These are phyloP conservation scores for Lycophotia porphyrea DNA, from an alignment of 2,888 invertebrate species.

Conservation along the genomic window DNA sequence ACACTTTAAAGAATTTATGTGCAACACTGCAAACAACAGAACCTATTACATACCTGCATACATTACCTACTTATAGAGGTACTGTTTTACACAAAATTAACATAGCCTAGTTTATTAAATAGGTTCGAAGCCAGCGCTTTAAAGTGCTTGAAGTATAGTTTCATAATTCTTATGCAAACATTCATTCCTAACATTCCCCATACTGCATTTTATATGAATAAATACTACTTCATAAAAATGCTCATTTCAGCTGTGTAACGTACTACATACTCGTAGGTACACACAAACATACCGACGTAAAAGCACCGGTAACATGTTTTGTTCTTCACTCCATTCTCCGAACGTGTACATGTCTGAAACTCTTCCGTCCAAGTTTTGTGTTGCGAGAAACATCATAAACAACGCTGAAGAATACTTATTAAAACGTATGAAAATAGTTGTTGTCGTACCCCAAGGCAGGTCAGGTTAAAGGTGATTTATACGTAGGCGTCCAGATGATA, in stretches of 20 bases:
- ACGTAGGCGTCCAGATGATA: conserved; percentile 63
- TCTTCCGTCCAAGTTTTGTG: conserved; percentile 48
- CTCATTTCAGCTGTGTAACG: conserved; percentile 41
- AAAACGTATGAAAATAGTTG: conserved; percentile 45
- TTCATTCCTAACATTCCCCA: conserved; percentile 2
- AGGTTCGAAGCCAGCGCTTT: neutral
- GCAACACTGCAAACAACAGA: neutral
- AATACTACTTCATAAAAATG: conserved; percentile 35
- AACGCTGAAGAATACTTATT: conserved; percentile 41
- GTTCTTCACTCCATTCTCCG: conserved; percentile 52
- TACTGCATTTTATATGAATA: conserved; percentile 39
- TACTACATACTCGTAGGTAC: conserved; percentile 10
- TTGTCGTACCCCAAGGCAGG: conserved; percentile 42
- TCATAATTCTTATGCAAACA: neutral
- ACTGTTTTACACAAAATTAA: neutral
- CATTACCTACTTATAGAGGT: neutral
- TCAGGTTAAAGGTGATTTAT: conserved; percentile 64
- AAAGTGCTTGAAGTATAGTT: neutral
- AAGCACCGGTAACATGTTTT: conserved; percentile 61
- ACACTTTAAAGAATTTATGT: conserved; percentile 17
- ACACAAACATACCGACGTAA: conserved; percentile 33
- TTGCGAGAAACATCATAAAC: conserved; percentile 42
- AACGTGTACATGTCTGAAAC: conserved; percentile 55
- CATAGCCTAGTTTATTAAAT: neutral
- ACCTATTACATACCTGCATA: neutral